A percentile compares a stretch with the other conserved stretches of the same genome.
Conservation (phyloP, 2,113 vertebrate species). For the Zosterops borbonicus region DNA sequence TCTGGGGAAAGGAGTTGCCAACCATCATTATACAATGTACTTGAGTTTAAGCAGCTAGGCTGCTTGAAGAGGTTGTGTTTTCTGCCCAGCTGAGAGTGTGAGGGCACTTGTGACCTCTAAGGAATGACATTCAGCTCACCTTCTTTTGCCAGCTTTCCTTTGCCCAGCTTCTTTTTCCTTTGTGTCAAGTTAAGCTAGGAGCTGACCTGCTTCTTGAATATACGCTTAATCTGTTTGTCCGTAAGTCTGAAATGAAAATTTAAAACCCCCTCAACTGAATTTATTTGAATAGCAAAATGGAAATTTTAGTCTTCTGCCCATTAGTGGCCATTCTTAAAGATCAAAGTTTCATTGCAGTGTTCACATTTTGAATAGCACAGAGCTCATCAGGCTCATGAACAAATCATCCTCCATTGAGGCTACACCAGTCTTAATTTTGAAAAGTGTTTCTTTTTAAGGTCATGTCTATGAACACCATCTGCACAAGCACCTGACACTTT, state of each 20-base stretch:
- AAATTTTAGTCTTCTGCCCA: not conserved
- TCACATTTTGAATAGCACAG: not conserved
- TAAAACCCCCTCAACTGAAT: not conserved
- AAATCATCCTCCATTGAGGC: not conserved
- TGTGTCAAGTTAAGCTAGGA: not conserved
- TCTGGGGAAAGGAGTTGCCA: not conserved
- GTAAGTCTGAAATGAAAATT: not conserved
- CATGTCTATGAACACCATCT: not conserved
- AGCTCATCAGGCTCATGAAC: not conserved
- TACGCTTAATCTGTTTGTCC: not conserved
- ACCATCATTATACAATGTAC: not conserved
- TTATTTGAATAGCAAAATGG: not conserved
- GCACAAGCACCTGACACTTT: not conserved
- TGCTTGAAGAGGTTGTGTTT: not conserved
- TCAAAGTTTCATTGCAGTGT: not conserved
- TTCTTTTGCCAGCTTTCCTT: not conserved
- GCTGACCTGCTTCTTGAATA: not conserved
- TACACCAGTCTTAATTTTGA: not conserved
- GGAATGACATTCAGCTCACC: not conserved
- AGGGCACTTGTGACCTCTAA: not conserved
- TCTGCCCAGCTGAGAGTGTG: not conserved
- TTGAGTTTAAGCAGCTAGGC: not conserved
- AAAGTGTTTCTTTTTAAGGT: not conserved
- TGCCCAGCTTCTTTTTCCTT: not conserved
- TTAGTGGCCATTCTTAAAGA: not conserved